Base-by-base conservation (phyloP, 2,797 vertebrate species). In the Cirrhinus mrigala region DNA sequence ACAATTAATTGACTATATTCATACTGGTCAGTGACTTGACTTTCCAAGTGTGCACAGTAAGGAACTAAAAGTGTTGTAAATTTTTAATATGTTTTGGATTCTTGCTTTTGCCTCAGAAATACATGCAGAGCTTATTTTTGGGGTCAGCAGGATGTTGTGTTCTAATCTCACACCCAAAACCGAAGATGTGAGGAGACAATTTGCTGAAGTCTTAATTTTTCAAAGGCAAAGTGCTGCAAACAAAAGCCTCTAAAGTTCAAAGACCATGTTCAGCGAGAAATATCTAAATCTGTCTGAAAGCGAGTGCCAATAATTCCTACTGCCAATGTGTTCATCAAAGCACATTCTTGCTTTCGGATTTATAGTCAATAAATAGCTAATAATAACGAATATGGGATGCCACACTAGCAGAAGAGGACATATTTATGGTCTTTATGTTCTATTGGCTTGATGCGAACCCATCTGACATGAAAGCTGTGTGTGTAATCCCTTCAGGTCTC, bases 241-340 rank as follows among this genome's bases (percentile, higher is more conserved):
- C 27, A 68, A 66, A 83, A 76, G 24, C 66, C 66, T 52, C 27
- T 69, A 16, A 56, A 82, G 40, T 74, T 75, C 82, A 83, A 83
- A 83, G 27, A 54, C n/a, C 18, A 62, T 79, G 22, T 40, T 56
- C 27, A 81, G 64, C 18, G 46, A 77, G 37, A 54, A 69, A 68
- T 76, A 66, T 52, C 58, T 37, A 68, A 60, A 83, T 20, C 46
- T 44, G 29, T 56, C 58, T 37, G 40, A 64, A 83, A 52, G 16
- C 11, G 40, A 69, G 48, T 24, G 5, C 33, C 24, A 9, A 20
- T 2, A 8, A 73, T 62, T 82, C 56, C 24, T 20, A 33, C 54
- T 74, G 37, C 46, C 64, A 54, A 14, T 54, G 64, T n/a, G 48
- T 68, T 81, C 22, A 62, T 24, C 16, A 79, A 80, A 80, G 40